Evolutionary conservation across 2,797 vertebrate genomes (phyloP).

Genomic region (Lepilemur ruficaudatus): DNA sequence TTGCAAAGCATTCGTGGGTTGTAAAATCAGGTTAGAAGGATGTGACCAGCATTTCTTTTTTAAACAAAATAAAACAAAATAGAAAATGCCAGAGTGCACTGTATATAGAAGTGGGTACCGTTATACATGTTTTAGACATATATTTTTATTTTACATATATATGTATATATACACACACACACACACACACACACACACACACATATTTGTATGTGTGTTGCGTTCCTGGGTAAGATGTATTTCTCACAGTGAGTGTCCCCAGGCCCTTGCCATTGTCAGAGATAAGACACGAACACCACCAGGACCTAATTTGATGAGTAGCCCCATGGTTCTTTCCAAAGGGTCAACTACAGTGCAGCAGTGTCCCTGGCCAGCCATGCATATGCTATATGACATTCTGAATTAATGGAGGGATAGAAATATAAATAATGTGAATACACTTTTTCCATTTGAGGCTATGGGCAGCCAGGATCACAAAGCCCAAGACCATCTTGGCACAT

Average conservation of each 20-base stretch:
- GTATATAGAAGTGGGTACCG: background rate
- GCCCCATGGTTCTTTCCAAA: background rate
- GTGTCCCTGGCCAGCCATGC: rapidly evolving
- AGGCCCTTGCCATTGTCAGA: background rate
- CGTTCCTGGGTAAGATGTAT: background rate
- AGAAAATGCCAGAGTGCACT: background rate
- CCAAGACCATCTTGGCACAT: background rate
- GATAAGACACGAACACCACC: background rate
- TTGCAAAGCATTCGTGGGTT: background rate
- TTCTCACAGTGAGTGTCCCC: background rate
- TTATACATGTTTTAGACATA: background rate
- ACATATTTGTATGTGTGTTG: background rate
- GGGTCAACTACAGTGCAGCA: rapidly evolving
- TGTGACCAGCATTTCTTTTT: background rate
- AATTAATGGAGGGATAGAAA: background rate
- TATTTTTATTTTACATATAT: background rate
- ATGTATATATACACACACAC: too few species aligned
- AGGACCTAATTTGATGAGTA: background rate
- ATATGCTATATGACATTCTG: background rate
- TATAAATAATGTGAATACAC: background rate
- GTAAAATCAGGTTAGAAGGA: background rate
- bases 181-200: too few species aligned
- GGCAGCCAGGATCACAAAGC: background rate
- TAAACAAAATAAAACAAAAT: slow-evolving; percentile 9
- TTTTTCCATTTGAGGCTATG: background rate